Evolutionary conservation across 2,113 vertebrate species (phyloP).

Genomic region (Ranitomeya variabilis): DNA sequence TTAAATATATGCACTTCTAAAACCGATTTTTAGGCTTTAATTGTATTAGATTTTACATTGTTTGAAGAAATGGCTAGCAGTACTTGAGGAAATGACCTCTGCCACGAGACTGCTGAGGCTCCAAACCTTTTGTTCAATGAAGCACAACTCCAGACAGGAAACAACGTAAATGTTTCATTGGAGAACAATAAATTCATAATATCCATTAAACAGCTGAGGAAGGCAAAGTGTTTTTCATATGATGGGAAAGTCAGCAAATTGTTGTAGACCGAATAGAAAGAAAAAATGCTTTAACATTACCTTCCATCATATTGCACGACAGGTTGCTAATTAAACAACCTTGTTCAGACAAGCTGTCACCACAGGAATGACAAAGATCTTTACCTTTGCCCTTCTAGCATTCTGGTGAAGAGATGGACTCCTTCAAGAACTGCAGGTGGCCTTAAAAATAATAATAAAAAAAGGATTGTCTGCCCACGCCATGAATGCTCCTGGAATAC

Average conservation of each 20-base stretch:
- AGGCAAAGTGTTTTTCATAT: conserved; percentile 42
- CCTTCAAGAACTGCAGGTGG: conserved; percentile 11
- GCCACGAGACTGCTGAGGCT: conserved; percentile 41
- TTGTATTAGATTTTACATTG: not conserved
- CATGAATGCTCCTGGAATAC: conserved; percentile 1
- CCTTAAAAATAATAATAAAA: conserved; percentile 30
- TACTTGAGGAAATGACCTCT: conserved; percentile 37
- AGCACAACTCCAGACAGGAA: conserved; percentile 51
- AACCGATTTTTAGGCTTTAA: not conserved
- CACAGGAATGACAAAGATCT: conserved; percentile 52
- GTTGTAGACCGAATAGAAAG: conserved; percentile 9
- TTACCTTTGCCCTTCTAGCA: conserved; percentile 54
- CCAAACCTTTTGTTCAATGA: conserved; percentile 43
- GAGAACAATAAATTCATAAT: conserved; percentile 58
- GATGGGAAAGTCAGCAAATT: conserved; percentile 48
- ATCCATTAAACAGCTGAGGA: conserved; percentile 53
- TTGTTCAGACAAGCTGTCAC: conserved; percentile 56
- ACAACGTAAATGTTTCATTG: conserved; percentile 51
- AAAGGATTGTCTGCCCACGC: not conserved
- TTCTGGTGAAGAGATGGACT: conserved; percentile 42
- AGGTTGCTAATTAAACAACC: conserved; percentile 59
- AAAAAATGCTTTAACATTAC: conserved; percentile 50
- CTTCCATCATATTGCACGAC: conserved; percentile 56
- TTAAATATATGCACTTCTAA: not conserved
- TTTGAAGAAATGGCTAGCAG: not conserved